phyloP scores from a whole-genome alignment of 2,888 invertebrate genomes.

The Idaea dimidiata region DNA sequence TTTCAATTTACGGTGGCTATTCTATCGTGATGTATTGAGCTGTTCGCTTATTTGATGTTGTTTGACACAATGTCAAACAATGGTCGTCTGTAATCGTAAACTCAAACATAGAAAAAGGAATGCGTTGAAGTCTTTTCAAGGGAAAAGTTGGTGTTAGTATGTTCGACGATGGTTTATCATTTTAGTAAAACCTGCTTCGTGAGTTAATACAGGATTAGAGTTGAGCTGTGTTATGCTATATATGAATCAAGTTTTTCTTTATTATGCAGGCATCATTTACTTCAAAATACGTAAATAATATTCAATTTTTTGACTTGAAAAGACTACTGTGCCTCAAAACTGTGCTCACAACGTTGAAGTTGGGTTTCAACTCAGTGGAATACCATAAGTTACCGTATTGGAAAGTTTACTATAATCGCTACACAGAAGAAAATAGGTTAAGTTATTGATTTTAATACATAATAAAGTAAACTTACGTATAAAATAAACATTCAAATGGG shows the following conservation, averaged over 20 bases:
- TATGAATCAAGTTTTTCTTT: background rate
- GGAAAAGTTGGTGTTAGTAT: background rate
- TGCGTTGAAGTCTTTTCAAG: conserved; percentile 13
- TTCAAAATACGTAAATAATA: background rate
- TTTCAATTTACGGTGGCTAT: conserved; percentile 76
- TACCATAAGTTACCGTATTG: background rate
- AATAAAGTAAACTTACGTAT: conserved; percentile 1
- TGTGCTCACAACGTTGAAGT: background rate
- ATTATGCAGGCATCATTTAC: background rate
- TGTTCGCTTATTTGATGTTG: conserved; percentile 26
- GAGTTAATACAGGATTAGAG: background rate
- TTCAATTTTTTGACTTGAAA: background rate
- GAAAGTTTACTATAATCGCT: background rate
- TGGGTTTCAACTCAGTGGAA: background rate
- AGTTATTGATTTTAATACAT: conserved; percentile 1
- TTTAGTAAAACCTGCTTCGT: background rate
- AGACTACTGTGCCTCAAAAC: background rate
- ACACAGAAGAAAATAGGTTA: background rate
- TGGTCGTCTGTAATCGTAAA: background rate
- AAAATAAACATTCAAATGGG: conserved; percentile 3
- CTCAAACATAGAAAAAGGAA: conserved; percentile 2
- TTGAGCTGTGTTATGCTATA: background rate
- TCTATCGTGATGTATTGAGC: conserved; percentile 58
- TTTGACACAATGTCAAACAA: conserved; percentile 11
- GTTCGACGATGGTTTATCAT: background rate